Conservation (phyloP, 2,113 vertebrate genomes). For the Brachyhypopomus occidentalis region DNA sequence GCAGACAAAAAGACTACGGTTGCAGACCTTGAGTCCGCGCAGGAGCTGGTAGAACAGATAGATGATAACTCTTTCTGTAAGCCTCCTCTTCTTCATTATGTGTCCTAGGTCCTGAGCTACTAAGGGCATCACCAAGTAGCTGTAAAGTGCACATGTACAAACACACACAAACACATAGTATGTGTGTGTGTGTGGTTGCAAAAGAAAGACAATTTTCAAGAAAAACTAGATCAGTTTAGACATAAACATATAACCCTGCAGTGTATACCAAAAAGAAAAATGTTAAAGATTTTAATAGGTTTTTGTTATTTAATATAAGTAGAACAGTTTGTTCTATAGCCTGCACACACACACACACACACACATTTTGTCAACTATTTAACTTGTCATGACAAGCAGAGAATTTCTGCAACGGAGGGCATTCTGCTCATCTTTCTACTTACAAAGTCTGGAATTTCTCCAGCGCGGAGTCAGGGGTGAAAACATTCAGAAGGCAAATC, state of each 20-base stretch:
- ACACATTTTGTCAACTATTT: constrained; percentile 8
- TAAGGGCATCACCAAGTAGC: constrained; percentile 83
- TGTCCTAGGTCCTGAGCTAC: constrained; percentile 77
- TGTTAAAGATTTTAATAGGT: too few relatives aligned
- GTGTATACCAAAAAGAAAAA: too few relatives aligned
- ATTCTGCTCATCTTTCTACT: constrained; percentile 59
- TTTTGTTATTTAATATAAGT: too few relatives aligned
- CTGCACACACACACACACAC: not conserved
- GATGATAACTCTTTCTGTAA: constrained; percentile 67
- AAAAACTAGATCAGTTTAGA: not conserved
- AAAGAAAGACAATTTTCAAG: too few relatives aligned
- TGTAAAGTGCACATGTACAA: constrained; percentile 42
- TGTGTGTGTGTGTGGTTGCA: too few relatives aligned
- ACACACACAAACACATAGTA: not conserved
- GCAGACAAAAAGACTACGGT: not conserved
- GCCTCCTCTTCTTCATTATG: constrained; percentile 76
- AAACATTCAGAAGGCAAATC: constrained; percentile 79
- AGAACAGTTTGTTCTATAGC: not conserved
- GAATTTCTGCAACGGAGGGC: constrained; percentile 60
- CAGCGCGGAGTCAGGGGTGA: constrained; percentile 76
- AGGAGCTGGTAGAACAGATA: constrained; percentile 82
- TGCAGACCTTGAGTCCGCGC: constrained; percentile 76
- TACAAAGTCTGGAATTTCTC: constrained; percentile 82
- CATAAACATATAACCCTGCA: constrained; percentile 32
- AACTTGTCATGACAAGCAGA: constrained; percentile 57